Base-by-base conservation (phyloP, 1,140 invertebrate genomes). In the Megalopta genalis region DNA sequence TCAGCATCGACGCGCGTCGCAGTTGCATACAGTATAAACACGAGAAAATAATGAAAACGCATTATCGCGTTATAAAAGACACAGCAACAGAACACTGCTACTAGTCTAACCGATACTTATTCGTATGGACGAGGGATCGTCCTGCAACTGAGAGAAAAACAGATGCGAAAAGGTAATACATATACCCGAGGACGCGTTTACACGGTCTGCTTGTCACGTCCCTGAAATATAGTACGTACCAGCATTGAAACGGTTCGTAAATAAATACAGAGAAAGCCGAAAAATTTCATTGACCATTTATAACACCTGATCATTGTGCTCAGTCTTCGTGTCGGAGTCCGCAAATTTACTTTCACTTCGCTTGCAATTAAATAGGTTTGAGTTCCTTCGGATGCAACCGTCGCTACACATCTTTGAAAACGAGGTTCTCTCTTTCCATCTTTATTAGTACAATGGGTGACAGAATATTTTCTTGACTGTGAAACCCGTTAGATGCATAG, bases 191-290 rank as follows among this genome's bases (percentile, higher is more conserved):
- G 39, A 64, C 16, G 63, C 23, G 25, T 76, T 76, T 86, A 72
- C 67, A 78, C 81, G 84, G 81, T 86, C 77, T 81, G 64, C 25
- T 64, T 69, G 74, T 10, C 70, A 72, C 62, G 54, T 57, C 27
- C 52, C 27, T 73, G 21, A 77, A 46, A 32, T 6, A 4, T 25
- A 2, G 18, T 2, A 32, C 4, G 4, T 5, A 4, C 25, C 10
- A 71, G 46, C 21, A 39, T 46, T 27, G 6, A 14, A 14, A 21
- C 18, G 25, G 60, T n/a, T n/a, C 32, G 57, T 21, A n/a, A 68
- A 49, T 8, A 52, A 39, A 49, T 27, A 23, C 12, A n/a, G 77
- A 5, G 81, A 86, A 83, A 86, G 77, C 52, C 37, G 25, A 62
- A 63, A 77, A 70, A 86, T 78, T 72, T 86, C 64, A 81, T 77